Conservation (phyloP, 2,797 vertebrate genomes). For the Varecia variegata region DNA sequence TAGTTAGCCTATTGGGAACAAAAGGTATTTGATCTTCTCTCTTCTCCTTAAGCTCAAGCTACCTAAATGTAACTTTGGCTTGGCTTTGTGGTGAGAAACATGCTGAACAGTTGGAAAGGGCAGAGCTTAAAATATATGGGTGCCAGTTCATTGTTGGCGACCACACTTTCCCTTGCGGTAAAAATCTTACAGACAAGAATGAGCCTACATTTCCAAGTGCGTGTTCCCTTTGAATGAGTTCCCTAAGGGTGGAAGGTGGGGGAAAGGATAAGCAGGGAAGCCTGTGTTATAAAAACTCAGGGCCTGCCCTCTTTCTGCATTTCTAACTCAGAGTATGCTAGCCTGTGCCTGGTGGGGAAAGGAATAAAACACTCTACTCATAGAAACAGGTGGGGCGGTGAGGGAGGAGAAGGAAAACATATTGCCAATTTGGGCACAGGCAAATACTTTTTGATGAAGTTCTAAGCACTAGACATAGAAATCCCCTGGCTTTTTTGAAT, state of each 20-base stretch:
- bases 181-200: conserved; percentile 35
- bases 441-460: conserved; percentile 19
- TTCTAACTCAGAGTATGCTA: not conserved
- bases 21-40: conserved; percentile 75
- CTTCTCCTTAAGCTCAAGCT: conserved; percentile 64
- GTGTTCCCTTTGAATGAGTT: conserved; percentile 37
- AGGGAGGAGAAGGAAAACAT: not conserved
- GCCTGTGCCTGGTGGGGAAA: not conserved
- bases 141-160: conserved; percentile 49
- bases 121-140: conserved; percentile 26
- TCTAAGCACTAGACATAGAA: conserved; percentile 11
- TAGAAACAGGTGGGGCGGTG: not conserved
- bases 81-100: conserved; percentile 62
- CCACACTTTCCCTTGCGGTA: conserved; percentile 28
- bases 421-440: not conserved
- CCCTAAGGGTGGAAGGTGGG: not conserved
- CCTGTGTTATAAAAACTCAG: not conserved
- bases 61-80: conserved; percentile 65
- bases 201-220: conserved; percentile 33
- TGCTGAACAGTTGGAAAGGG: conserved; percentile 45
- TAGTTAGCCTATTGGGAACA: conserved; percentile 53
- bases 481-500: not conserved
- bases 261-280: not conserved
- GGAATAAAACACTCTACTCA: not conserved
- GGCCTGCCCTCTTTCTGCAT: not conserved